Percentiles rank a stretch among this genome's conserved stretches.
These are phyloP conservation scores for Pelobates fuscus DNA, from an alignment of 2,113 vertebrate genomes.

Conservation along the genomic window DNA sequence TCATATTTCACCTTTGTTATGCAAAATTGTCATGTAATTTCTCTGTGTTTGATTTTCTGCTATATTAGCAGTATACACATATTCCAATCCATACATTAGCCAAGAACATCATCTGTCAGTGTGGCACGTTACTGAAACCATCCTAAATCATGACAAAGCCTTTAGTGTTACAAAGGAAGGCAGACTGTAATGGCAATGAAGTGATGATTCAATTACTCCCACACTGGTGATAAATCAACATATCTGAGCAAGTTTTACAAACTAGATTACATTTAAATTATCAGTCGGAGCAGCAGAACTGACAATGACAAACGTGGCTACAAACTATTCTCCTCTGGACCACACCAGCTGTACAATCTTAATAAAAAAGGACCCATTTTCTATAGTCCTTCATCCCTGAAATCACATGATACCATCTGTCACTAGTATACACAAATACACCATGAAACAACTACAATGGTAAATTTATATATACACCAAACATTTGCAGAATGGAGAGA, in stretches of 20 bases:
- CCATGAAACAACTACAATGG: neutral
- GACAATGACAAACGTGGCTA: conserved; percentile 32
- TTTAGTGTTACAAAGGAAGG: conserved; percentile 18
- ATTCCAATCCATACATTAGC: conserved; percentile 7
- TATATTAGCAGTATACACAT: conserved; percentile 13
- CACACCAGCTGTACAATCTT: conserved; percentile 19
- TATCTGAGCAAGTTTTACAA: conserved; percentile 37
- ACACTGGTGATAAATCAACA: conserved; percentile 47
- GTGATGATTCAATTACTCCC: conserved; percentile 35
- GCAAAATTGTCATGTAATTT: too few species aligned
- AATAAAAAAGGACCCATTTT: neutral
- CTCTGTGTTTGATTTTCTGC: neutral
- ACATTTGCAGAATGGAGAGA: neutral
- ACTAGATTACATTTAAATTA: conserved; percentile 35
- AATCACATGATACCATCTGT: neutral
- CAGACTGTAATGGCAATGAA: conserved; percentile 49
- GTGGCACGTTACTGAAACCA: conserved; percentile 16
- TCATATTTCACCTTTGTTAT: too few species aligned
- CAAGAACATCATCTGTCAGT: conserved; percentile 44
- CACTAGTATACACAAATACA: neutral
- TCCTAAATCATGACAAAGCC: conserved; percentile 39
- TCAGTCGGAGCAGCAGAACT: conserved; percentile 45
- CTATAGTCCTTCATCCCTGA: neutral
- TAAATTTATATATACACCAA: neutral
- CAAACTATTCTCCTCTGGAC: neutral